Evolutionary conservation across 1,140 invertebrate genomes (phyloP), one percentile per base, ranked within the genome.

Genomic region (Drosophila triauraria): DNA sequence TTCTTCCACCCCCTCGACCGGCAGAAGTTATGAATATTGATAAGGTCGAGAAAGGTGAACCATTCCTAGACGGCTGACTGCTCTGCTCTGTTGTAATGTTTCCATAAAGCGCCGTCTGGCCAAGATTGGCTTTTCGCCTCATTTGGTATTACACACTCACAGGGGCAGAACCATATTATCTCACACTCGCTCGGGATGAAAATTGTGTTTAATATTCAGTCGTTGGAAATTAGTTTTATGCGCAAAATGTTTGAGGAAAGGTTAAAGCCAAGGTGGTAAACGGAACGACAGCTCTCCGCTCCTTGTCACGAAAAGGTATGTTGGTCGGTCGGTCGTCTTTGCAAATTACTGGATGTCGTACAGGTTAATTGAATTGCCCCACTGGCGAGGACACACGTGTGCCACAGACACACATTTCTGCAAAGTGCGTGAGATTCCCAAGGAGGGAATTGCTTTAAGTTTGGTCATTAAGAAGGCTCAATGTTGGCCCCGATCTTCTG

Each of bases 11-110:
- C 20, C 43, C 46, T 27, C 23, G 7, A 50, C 47, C 44, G 46
- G n/a, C 53, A 38, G 40, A 79, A 79, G 77, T 79, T 79, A 79
- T 79, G 76, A 79, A 79, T 79, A 79, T 79, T 79, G 77, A 79
- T 79, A 79, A 79, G 77, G 68, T 60, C 53, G 47, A 23, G 38
- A 46, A 77, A 68, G 75, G 48, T 77, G 48, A 47, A 58, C 54
- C 61, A 77, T 76, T 67, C 42, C 54, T 58, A 64, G 46, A 63
- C 27, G 38, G 43, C 32, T 25, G 13, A 25, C 42, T 48, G 48
- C 53, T 25, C n/a, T 46, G 44, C 58, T 46, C 27, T 30, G 53
- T 62, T 61, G 30, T 70, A 75, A 75, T 72, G 68, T 51, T 78
- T 48, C 50, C 77, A 65, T 79, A 79, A 70, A 58, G 42, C 56